A percentile compares a stretch with the other conserved stretches of the same genome.
phyloP scores from a whole-genome alignment of 2,113 vertebrate species.

The Nannospalax galili region DNA sequence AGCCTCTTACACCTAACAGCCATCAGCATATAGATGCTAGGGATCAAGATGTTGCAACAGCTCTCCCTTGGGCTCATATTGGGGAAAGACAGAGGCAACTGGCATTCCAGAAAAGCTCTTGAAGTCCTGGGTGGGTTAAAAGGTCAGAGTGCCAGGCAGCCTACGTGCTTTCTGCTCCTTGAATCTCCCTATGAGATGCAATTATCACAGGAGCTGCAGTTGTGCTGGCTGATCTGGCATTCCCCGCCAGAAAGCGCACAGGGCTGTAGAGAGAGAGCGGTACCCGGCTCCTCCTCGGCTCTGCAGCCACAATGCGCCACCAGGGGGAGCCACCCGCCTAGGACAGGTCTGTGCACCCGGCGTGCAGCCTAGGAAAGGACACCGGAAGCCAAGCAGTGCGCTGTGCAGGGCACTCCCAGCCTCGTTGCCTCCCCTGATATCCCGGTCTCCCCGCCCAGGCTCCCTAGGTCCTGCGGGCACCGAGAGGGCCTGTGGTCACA shows the following conservation, averaged over 20 bases:
- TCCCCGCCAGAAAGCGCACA: no score
- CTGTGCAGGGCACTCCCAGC: accelerated
- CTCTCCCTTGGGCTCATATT: background rate
- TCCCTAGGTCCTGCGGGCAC: background rate
- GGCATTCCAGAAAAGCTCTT: background rate
- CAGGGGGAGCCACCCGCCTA: slow-evolving; percentile 11
- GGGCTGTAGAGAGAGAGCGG: no score
- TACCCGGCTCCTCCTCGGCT: no score
- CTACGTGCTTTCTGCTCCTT: background rate
- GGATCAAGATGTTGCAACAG: background rate
- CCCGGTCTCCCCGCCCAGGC: no score
- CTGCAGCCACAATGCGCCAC: background rate
- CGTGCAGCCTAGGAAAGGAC: background rate
- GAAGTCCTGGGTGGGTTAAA: background rate
- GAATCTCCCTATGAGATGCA: background rate
- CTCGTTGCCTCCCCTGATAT: no score
- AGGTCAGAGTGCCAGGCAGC: background rate
- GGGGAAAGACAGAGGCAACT: background rate
- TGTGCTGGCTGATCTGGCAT: background rate
- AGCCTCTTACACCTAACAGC: background rate
- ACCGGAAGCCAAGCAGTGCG: accelerated
- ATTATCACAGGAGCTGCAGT: background rate
- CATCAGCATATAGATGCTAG: background rate
- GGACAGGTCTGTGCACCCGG: no score
- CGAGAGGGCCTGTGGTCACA: background rate